A percentile compares a stretch with the other conserved stretches of the same genome.
These are phyloP conservation scores for Galeopterus variegatus DNA, from an alignment of 2,113 vertebrate genomes.

Conservation along the genomic window DNA sequence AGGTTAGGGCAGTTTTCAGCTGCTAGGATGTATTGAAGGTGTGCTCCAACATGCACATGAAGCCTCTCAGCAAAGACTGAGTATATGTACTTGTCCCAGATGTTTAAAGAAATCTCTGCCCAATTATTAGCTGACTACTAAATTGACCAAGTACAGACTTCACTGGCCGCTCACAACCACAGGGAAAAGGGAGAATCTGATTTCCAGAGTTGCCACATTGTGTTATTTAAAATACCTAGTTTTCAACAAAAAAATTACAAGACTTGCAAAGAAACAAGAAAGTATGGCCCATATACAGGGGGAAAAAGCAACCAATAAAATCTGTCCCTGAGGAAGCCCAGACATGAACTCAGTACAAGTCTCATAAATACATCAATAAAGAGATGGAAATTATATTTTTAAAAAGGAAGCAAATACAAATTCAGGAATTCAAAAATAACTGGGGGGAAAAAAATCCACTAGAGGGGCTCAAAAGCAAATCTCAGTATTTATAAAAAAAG, in stretches of 20 bases:
- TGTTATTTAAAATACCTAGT: background rate
- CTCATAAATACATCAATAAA: background rate
- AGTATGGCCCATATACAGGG: background rate
- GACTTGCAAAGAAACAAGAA: background rate
- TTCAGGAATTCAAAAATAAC: slow-evolving; percentile 19
- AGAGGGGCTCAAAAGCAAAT: background rate
- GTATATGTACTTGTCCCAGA: background rate
- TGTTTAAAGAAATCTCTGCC: background rate
- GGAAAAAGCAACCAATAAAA: background rate
- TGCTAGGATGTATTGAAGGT: background rate
- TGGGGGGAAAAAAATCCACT: background rate
- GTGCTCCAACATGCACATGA: background rate
- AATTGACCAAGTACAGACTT: background rate
- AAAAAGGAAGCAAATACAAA: background rate
- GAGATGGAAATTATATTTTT: background rate
- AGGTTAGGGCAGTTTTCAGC: background rate
- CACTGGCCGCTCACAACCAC: background rate
- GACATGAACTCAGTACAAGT: background rate
- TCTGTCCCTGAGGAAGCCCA: background rate
- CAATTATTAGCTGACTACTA: background rate
- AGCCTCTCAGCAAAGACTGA: background rate
- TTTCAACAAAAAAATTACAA: slow-evolving; percentile 26
- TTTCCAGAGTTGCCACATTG: background rate
- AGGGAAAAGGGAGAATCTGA: background rate
- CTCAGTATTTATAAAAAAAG: background rate